phyloP scores from a whole-genome alignment of 2,113 vertebrate species.

The Sorex fumeus region DNA sequence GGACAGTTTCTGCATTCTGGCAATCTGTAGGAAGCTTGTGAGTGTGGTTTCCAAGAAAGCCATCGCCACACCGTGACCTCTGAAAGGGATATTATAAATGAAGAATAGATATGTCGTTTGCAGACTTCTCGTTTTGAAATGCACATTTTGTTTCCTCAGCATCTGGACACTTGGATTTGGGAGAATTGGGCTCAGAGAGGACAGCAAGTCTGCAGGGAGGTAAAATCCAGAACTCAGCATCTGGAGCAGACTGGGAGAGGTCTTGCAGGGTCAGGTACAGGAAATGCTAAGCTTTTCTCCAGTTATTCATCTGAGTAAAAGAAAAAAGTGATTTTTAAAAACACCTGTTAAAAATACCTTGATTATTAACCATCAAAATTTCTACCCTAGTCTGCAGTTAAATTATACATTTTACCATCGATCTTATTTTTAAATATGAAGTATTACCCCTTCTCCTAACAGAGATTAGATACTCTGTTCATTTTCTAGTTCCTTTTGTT shows the following conservation, averaged over 20 bases:
- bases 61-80: too few relatives aligned
- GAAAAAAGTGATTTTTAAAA: neutral
- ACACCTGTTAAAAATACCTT: neutral
- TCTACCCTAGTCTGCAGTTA: too few relatives aligned
- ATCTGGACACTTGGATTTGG: neutral
- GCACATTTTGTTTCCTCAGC: too few relatives aligned
- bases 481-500: too few relatives aligned
- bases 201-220: too few relatives aligned
- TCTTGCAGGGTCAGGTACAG: accelerated
- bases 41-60: too few relatives aligned
- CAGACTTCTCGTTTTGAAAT: too few relatives aligned
- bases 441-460: neutral
- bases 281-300: neutral
- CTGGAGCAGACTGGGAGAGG: neutral
- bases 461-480: neutral
- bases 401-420: neutral
- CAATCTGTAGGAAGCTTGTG: too few relatives aligned
- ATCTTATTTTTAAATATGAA: neutral
- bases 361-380: too few relatives aligned
- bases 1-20: too few relatives aligned
- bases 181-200: neutral
- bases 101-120: too few relatives aligned
- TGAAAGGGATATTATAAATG: too few relatives aligned
- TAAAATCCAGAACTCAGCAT: neutral
- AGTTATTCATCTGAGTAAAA: neutral